Base-by-base conservation (phyloP, 1,140 invertebrate species). In the Drosophila mayri region DNA sequence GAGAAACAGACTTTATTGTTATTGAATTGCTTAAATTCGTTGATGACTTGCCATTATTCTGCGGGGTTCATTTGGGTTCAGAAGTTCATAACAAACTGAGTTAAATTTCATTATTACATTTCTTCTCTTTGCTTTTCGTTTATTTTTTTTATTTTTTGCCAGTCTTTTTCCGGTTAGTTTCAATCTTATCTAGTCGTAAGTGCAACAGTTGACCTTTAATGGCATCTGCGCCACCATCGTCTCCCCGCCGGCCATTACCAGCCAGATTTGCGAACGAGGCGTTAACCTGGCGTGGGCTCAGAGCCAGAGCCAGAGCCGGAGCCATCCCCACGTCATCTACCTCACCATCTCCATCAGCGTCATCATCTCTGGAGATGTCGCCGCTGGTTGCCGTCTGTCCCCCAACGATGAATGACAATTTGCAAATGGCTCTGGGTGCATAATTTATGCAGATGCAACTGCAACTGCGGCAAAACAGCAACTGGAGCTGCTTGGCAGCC, bases 391-490 rank as follows among this genome's bases (percentile, higher is more conserved):
- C 46, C 55, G 50, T 38, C 40, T 28, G 28, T 38, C 22, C 58
- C 58, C 67, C 61, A 64, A 30, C 61, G 62, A 67, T 79, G 59
- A 84, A 88, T 88, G 84, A 90, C 84, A 90, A 82, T 88, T 90
- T 81, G 85, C 81, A 84, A 90, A 84, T 87, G 83, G 70, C 84
- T 77, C 63, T 77, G 76, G 67, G 67, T 70, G 83, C 84, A 87
- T 87, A 90, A 87, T 87, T 87, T 90, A 87, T 87, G 84, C 80
- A 84, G 83, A 86, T 86, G 63, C 62, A 64, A 66, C 40, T 68
- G 77, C 79, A 54, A 79, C 76, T 68, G 47, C 61, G 43, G 60
- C 64, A 41, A 55, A 40, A 59, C 52, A 32, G 73, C 49, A 79
- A 79, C 65, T 60, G 61, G 44, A 63, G 58, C 54, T 57, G 38